A percentile compares a stretch with the other conserved stretches of the same genome.
phyloP scores from a whole-genome alignment of 2,797 vertebrate genomes.

The Rhincodon typus region DNA sequence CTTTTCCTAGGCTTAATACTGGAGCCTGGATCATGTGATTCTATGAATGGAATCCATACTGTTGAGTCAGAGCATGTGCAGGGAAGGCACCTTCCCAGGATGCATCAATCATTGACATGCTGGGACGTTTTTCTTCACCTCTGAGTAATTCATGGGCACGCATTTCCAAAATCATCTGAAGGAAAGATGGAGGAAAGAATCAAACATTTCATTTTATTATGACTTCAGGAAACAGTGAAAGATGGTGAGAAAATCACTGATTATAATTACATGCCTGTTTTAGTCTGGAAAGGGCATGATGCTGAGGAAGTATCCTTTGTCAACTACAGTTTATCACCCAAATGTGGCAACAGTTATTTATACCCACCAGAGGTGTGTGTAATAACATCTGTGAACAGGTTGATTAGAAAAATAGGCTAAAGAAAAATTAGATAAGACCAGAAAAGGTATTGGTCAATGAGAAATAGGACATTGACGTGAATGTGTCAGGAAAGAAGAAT shows the following conservation, averaged over 20 bases:
- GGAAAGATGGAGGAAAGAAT: not conserved
- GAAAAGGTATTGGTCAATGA: too few species aligned
- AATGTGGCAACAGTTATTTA: too few species aligned
- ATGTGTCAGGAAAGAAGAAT: too few species aligned
- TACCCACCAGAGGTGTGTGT: too few species aligned
- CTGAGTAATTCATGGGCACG: not conserved
- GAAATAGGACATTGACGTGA: too few species aligned
- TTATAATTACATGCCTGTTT: not conserved
- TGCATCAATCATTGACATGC: not conserved
- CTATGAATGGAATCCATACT: not conserved
- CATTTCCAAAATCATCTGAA: not conserved
- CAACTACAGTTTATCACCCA: too few species aligned
- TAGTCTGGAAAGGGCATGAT: too few species aligned
- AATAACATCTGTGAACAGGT: too few species aligned
- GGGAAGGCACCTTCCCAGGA: not conserved
- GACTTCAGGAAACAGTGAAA: not conserved
- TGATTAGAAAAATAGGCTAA: too few species aligned
- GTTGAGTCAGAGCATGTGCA: not conserved
- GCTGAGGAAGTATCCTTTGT: too few species aligned
- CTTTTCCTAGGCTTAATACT: not conserved
- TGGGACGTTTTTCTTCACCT: not conserved
- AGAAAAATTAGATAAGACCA: too few species aligned
- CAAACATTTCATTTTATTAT: not conserved
- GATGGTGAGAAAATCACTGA: not conserved
- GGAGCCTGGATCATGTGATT: too few species aligned